These are phyloP conservation scores for Epizoanthus scotinus DNA, from an alignment of 92 coral and sea anemone species.

Conservation along the genomic window DNA sequence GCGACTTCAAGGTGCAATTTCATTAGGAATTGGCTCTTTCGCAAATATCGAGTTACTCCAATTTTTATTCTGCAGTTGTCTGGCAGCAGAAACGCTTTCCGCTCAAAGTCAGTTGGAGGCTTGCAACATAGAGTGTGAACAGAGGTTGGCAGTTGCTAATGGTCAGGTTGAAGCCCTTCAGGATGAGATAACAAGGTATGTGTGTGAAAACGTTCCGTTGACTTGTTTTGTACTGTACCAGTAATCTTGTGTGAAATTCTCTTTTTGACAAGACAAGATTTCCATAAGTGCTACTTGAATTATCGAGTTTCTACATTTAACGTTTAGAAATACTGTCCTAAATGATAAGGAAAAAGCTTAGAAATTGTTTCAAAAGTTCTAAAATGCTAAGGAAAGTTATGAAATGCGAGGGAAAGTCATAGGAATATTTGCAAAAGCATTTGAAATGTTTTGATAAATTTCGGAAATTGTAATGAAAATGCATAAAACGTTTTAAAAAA, in stretches of 20 bases:
- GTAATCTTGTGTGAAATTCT: no score
- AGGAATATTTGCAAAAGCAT: background rate
- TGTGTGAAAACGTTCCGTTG: background rate
- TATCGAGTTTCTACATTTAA: no score
- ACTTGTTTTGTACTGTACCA: background rate
- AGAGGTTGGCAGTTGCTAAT: constrained; percentile 51
- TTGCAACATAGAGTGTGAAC: constrained; percentile 55
- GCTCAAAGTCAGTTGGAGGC: constrained; percentile 53
- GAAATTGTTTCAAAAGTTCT: background rate
- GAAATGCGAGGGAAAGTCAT: background rate
- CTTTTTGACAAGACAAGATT: no score
- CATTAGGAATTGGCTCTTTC: no score
- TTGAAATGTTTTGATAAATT: background rate
- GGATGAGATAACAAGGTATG: constrained; percentile 55
- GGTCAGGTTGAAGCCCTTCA: constrained; percentile 57
- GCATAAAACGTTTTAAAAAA: no score
- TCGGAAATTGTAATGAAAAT: background rate
- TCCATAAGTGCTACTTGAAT: background rate
- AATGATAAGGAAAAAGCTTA: background rate
- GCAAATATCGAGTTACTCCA: no score
- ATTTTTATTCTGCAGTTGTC: constrained; percentile 41
- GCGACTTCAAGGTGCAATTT: no score
- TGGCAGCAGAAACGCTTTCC: constrained; percentile 55
- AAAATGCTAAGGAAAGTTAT: background rate
- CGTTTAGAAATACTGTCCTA: background rate